These are phyloP conservation scores for Anas flavirostris DNA, from an alignment of 2,797 vertebrate genomes.

Conservation along the genomic window DNA sequence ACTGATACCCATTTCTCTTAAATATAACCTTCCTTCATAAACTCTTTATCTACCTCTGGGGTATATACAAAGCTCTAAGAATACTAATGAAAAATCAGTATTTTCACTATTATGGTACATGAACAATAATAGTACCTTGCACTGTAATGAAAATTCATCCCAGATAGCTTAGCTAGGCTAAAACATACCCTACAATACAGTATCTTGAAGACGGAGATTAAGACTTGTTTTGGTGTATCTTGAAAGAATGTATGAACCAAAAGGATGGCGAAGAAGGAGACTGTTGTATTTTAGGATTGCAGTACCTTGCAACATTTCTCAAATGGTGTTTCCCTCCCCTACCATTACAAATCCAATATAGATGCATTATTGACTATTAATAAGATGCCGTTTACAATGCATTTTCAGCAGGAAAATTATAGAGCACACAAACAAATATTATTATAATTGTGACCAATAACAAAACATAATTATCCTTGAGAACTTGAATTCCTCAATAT, in stretches of 20 bases:
- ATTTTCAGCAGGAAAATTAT: slow-evolving; percentile 35
- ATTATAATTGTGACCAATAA: slow-evolving; percentile 4
- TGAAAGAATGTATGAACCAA: slow-evolving; percentile 70
- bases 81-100: slow-evolving; percentile 53
- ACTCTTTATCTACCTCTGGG: slow-evolving; percentile 61
- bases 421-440: slow-evolving; percentile 8
- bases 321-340: slow-evolving; percentile 68
- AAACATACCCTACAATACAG: slow-evolving; percentile 7
- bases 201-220: slow-evolving; percentile 43
- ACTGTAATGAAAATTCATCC: slow-evolving; percentile 48
- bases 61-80: slow-evolving; percentile 38
- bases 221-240: slow-evolving; percentile 58
- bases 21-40: slow-evolving; percentile 68
- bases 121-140: slow-evolving; percentile 52
- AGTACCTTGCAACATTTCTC: slow-evolving; percentile 66
- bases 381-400: slow-evolving; percentile 25
- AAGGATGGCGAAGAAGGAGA: slow-evolving; percentile 55
- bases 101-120: slow-evolving; percentile 23
- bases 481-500: not conserved
- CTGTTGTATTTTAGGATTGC: slow-evolving; percentile 71
- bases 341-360: slow-evolving; percentile 68
- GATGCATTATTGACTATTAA: slow-evolving; percentile 38
- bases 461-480: not conserved
- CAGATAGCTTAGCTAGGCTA: slow-evolving; percentile 16
- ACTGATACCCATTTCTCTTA: slow-evolving; percentile 68